Percentiles rank a stretch among this genome's conserved stretches.
Conservation (phyloP, 2,797 vertebrate genomes). For the Coranthus polyacanthus region DNA sequence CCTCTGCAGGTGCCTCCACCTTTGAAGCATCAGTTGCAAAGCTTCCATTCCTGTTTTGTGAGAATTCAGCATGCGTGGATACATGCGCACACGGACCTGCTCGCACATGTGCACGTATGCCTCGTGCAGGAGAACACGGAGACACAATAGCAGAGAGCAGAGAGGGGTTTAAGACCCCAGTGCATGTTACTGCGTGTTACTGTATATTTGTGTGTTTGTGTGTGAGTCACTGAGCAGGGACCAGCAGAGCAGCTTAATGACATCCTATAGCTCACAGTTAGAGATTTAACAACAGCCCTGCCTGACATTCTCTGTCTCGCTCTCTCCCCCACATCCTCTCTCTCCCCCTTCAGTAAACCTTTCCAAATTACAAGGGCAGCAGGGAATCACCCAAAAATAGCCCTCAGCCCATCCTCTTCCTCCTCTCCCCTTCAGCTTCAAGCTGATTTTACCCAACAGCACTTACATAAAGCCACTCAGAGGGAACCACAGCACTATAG, state of each 20-base stretch:
- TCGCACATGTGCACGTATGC: neutral
- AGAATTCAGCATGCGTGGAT: neutral
- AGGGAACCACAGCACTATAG: neutral
- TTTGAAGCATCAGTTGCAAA: neutral
- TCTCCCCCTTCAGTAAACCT: constrained; percentile 53
- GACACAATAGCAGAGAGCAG: constrained; percentile 5
- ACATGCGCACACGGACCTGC: neutral
- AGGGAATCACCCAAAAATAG: constrained; percentile 70
- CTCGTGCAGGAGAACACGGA: neutral
- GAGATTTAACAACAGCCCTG: constrained; percentile 49
- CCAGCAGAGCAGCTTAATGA: constrained; percentile 61
- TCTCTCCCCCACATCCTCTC: constrained; percentile 4
- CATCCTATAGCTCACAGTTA: constrained; percentile 59
- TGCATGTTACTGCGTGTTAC: constrained; percentile 6
- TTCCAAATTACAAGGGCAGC: constrained; percentile 66
- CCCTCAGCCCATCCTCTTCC: constrained; percentile 26
- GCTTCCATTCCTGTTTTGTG: constrained; percentile 8
- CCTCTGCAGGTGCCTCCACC: constrained; percentile 10
- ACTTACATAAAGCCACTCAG: constrained; percentile 28
- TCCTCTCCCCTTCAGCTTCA: constrained; percentile 23
- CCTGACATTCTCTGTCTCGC: constrained; percentile 8
- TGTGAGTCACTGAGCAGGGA: constrained; percentile 27
- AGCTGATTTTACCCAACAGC: constrained; percentile 44
- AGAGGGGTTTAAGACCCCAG: constrained; percentile 23
- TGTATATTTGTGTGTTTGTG: constrained; percentile 10